Evolutionary conservation across 2,797 vertebrate genomes (phyloP).

Genomic region (Sandelia bainsii): DNA sequence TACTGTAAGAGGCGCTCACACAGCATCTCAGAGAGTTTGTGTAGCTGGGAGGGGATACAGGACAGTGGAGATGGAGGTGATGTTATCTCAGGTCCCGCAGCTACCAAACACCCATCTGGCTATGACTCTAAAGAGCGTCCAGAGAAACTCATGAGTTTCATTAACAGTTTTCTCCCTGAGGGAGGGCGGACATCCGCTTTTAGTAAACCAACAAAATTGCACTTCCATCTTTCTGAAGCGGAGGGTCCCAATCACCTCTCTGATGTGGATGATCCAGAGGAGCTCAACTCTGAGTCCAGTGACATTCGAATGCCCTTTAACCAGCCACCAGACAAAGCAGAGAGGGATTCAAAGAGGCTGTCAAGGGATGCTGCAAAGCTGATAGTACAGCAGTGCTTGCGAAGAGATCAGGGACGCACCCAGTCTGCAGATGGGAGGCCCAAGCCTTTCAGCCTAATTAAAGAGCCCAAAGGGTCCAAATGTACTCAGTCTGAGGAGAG

Average conservation of each 20-base stretch:
- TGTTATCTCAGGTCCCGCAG: constrained; percentile 55
- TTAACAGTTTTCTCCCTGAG: constrained; percentile 84
- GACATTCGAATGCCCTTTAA: constrained; percentile 79
- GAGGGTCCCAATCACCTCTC: constrained; percentile 80
- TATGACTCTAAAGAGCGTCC: constrained; percentile 87
- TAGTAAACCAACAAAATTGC: constrained; percentile 71
- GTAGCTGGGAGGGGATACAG: constrained; percentile 86
- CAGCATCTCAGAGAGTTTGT: constrained; percentile 91
- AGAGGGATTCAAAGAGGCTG: constrained; percentile 76
- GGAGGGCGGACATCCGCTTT: constrained; percentile 76
- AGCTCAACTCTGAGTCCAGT: constrained; percentile 82
- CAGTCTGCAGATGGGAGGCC: constrained; percentile 82
- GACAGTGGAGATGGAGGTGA: constrained; percentile 64
- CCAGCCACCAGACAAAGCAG: constrained; percentile 74
- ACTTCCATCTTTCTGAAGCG: constrained; percentile 60
- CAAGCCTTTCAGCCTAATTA: constrained; percentile 84
- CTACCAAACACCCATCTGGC: constrained; percentile 60
- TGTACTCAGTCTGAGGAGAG: constrained; percentile 90
- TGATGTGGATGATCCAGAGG: constrained; percentile 87
- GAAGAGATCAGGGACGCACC: constrained; percentile 77
- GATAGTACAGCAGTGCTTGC: constrained; percentile 69
- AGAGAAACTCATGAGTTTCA: constrained; percentile 87
- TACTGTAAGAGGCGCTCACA: constrained; percentile 86
- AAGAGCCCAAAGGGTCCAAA: constrained; percentile 83
- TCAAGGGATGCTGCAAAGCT: constrained; percentile 74